Base-by-base conservation (phyloP, 2,888 invertebrate species). In the Tachina grossa region DNA sequence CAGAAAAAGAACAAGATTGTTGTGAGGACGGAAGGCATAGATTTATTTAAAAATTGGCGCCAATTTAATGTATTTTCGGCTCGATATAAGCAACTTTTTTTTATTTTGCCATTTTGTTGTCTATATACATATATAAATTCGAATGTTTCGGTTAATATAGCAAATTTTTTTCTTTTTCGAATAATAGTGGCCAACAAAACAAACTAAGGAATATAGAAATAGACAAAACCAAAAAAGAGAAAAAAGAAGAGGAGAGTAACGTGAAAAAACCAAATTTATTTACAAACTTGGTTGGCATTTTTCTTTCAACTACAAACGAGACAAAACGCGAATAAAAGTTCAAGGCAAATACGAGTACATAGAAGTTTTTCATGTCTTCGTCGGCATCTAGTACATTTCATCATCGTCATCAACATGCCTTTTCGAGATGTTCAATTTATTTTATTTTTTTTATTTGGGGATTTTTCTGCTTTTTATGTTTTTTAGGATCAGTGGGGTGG, bases 1-100 rank as follows among this genome's bases (percentile, higher is more conserved):
- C 71, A 66, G 11, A 75, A 63, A 47, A 68, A 84, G 14, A 79
- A 51, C 49, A 77, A 68, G 43, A 68, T 11, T 3, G 14, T 8
- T 14, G 71, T 39, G 43, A 71, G 55, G 57, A 72, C 51, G 53
- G 68, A 45, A 68, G 75, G 39, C 55, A 66, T 84, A 0, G 85
- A 87, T 87, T 87, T 87, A 87, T 85, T 85, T 87, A 80, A 63
- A 82, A 80, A 80, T 86, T 87, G 87, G 85, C 85, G 87, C 87
- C 87, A 86, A 84, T 84, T 78, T 78, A 59, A 69, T 77, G 72
- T 51, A 65, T 80, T 80, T 80, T 84, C n/a, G 13, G 72, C 39
- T 43, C 49, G 31, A 55, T 66, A 47, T 63, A 39, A n/a, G 22
- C 47, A 65, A 49, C 53, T 68, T 45, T 75, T 43, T 57, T 13